A percentile compares a stretch with the other conserved stretches of the same genome.
phyloP scores from a whole-genome alignment of 2,888 invertebrate genomes.

The Drosophila heteroneura region DNA sequence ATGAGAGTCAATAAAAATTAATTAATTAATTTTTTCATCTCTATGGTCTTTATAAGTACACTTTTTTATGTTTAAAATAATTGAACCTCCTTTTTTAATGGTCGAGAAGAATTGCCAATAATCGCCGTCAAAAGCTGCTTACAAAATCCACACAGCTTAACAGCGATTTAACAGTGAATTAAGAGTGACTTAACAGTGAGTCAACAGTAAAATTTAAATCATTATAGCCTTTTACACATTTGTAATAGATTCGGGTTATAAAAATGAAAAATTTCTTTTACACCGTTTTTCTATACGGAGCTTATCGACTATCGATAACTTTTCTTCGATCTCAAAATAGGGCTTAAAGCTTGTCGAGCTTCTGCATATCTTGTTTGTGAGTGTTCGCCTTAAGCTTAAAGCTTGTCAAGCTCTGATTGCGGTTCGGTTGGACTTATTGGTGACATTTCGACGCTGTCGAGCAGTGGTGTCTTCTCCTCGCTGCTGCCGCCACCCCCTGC shows the following conservation, averaged over 20 bases:
- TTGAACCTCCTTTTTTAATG: no score
- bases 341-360: slow-evolving; percentile 53
- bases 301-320: neutral
- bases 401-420: slow-evolving; percentile 69
- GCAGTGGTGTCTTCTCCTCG: slow-evolving; percentile 85
- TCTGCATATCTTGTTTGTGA: neutral
- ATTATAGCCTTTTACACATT: no score
- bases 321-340: neutral
- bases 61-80: neutral
- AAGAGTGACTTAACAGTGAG: no score
- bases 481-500: slow-evolving; percentile 77
- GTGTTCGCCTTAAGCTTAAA: slow-evolving; percentile 46
- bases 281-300: neutral
- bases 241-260: no score
- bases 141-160: no score
- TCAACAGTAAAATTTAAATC: no score
- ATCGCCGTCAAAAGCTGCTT: no score
- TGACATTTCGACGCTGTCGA: slow-evolving; percentile 85
- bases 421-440: slow-evolving; percentile 85
- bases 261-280: no score
- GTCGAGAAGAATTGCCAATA: no score
- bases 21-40: neutral
- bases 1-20: neutral
- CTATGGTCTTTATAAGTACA: neutral
- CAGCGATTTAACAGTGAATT: neutral